Conservation (phyloP, 2,888 invertebrate species). For the Liodrosophila aerea region DNA sequence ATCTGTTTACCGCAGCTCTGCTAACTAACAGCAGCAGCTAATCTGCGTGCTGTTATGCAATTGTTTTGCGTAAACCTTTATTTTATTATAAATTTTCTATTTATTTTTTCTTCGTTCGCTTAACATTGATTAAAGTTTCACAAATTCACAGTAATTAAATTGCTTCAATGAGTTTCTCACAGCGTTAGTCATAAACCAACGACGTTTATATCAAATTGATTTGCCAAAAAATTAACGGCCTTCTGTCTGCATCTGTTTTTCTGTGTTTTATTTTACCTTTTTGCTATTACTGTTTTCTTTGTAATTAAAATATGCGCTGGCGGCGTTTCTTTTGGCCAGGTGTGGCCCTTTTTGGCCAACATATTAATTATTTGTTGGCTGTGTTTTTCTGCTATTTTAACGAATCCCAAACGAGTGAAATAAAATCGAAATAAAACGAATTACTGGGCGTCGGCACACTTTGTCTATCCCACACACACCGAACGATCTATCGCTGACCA, state of each 20-base stretch:
- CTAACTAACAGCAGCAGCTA: too few relatives aligned
- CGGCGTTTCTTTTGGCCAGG: slow-evolving; percentile 65
- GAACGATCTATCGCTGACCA: slow-evolving; percentile 41
- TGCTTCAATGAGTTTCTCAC: slow-evolving; percentile 19
- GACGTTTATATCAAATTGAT: slow-evolving; percentile 48
- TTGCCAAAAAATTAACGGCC: slow-evolving; percentile 51
- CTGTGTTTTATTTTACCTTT: too few relatives aligned
- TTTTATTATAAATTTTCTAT: not conserved
- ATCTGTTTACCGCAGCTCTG: too few relatives aligned
- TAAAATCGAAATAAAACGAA: slow-evolving; percentile 23
- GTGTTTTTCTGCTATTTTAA: slow-evolving; percentile 5
- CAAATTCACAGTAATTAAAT: too few relatives aligned
- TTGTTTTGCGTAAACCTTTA: not conserved
- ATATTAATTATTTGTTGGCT: slow-evolving; percentile 59
- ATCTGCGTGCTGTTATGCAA: too few relatives aligned
- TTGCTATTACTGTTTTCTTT: slow-evolving; percentile 16
- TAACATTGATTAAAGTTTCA: too few relatives aligned
- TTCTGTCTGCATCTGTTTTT: slow-evolving; percentile 42
- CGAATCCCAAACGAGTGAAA: slow-evolving; percentile 24
- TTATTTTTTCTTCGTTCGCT: not conserved
- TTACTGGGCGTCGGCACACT: slow-evolving; percentile 50
- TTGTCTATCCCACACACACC: slow-evolving; percentile 32
- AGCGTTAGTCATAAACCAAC: slow-evolving; percentile 33
- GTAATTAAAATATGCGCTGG: slow-evolving; percentile 63
- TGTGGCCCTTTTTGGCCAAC: slow-evolving; percentile 68